Evolutionary conservation across 2,888 invertebrate genomes (phyloP).

Genomic region (Pantelozetes paolii): DNA sequence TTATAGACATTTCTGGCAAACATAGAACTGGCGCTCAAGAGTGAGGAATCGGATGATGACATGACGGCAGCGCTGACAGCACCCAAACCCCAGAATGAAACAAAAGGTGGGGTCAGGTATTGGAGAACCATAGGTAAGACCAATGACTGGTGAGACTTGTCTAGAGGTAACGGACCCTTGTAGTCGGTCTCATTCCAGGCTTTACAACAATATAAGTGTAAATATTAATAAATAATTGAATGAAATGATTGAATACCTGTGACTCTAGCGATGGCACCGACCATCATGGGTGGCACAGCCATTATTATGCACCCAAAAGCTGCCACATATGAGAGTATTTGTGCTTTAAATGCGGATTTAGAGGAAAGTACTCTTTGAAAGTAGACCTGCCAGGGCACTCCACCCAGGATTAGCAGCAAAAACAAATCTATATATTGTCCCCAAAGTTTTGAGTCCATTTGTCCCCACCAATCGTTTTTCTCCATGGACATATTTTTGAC

Average conservation of each 20-base stretch:
- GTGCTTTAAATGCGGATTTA: slow-evolving; percentile 87
- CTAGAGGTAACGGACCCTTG: slow-evolving; percentile 52
- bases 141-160: slow-evolving; percentile 57
- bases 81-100: slow-evolving; percentile 95
- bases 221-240: neutral
- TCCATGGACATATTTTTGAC: slow-evolving; percentile 70
- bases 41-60: slow-evolving; percentile 98
- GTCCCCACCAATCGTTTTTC: slow-evolving; percentile 85
- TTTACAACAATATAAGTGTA: slow-evolving; percentile 52
- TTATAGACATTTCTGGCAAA: slow-evolving; percentile 98
- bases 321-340: slow-evolving; percentile 90
- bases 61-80: slow-evolving; percentile 99
- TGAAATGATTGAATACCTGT: slow-evolving; percentile 64
- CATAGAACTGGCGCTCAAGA: slow-evolving; percentile 96
- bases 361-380: slow-evolving; percentile 96
- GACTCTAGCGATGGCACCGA: slow-evolving; percentile 93
- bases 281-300: slow-evolving; percentile 94
- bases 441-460: slow-evolving; percentile 65
- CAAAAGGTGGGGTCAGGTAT: slow-evolving; percentile 89
- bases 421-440: slow-evolving; percentile 84
- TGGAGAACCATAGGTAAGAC: slow-evolving; percentile 95
- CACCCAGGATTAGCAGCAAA: slow-evolving; percentile 83
- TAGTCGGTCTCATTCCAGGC: slow-evolving; percentile 94
- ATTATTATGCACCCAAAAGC: slow-evolving; percentile 91
- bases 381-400: slow-evolving; percentile 98